Base-by-base conservation (phyloP, 2,888 invertebrate species). In the Abscondita cerata region DNA sequence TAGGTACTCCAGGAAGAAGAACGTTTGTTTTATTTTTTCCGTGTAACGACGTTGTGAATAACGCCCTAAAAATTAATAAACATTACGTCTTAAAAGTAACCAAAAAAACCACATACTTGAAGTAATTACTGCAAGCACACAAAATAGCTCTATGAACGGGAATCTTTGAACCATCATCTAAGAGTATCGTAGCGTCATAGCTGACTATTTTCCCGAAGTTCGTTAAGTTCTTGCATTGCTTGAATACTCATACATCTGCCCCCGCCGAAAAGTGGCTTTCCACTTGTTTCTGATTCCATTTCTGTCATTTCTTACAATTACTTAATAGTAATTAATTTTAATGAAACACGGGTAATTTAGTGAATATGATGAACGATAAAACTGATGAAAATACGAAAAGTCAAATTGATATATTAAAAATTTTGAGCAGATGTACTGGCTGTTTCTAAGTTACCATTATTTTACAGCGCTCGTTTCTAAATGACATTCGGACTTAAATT, bases 111-210 rank as follows among this genome's bases (percentile, higher is more conserved):
- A 75, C 80, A 79, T 83, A 93, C 93, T 91, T 87, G 82, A 96
- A 96, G 82, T 95, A 96, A 38, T 91, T 89, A 76, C 96, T 96
- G 82, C 94, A 93, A 58, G 95, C 90, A 64, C 92, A 92, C 72
- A 95, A 85, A 70, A 95, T 90, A 60, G 92, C 89, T 66, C 94
- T 87, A 81, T 96, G 96, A 54, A 96, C 92, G 36, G 91, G 90
- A 76, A 94, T 93, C 65, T 86, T 84, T 53, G 89, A 87, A 62
- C 92, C 92, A 78, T 95, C 95, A 71, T 92, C 90, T 57, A 93
- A 87, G 67, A 91, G 85, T 70, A 95, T 86, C 36, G 90, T 87
- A 3, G 95, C 95, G 81, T 96, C 96, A 95, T 41, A 95, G 86
- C 72, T 93, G 86, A 76, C 92, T 92, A 74, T 89, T 89, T 77